Base-by-base conservation (phyloP, 2,888 invertebrate species). In the Odontocerum albicorne region DNA sequence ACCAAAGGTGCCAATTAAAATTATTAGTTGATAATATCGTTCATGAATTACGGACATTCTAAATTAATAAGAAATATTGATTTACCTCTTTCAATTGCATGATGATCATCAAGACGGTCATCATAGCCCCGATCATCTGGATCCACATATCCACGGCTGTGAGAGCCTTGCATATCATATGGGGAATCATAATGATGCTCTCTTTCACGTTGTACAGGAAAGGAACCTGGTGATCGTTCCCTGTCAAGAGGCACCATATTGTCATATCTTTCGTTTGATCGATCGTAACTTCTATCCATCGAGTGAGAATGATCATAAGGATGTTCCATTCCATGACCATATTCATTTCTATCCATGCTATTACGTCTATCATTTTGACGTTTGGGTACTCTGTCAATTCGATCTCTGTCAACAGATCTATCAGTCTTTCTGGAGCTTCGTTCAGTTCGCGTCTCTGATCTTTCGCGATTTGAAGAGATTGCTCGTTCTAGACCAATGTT, bases 81-180 rank as follows among this genome's bases (percentile, higher is more conserved):
- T 65, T 68, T 66, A 74, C 74, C 75, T 64, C 78, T 71, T 62
- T 76, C 77, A 63, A 72, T 69, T 65, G 79, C 59, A 63, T 69
- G 68, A 65, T 75, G 68, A 64, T 79, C 72, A 62, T 72, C 72
- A 57, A 77, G 66, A 58, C 70, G 72, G 58, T 80, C 76, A 42
- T 77, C 77, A 61, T 79, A 73, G 61, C 78, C 73, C 63, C 82
- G 72, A 54, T 82, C 81, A 49, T 81, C 75, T 59, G 80, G 79
- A 57, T 79, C 77, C 35, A 77, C 72, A 63, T 79, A 77, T 2
- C 77, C 78, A 61, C 77, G 69, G 15, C 78, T 70, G 40, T 78
- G 74, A 19, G 59, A 53, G 2, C 74, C 77, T 36, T 73, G 64
- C 65, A 76, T 70, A 47, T 78, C 77, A 63, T 77, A 77, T 12